Conservation (phyloP, 2,113 vertebrate genomes). For the Sturnus vulgaris region DNA sequence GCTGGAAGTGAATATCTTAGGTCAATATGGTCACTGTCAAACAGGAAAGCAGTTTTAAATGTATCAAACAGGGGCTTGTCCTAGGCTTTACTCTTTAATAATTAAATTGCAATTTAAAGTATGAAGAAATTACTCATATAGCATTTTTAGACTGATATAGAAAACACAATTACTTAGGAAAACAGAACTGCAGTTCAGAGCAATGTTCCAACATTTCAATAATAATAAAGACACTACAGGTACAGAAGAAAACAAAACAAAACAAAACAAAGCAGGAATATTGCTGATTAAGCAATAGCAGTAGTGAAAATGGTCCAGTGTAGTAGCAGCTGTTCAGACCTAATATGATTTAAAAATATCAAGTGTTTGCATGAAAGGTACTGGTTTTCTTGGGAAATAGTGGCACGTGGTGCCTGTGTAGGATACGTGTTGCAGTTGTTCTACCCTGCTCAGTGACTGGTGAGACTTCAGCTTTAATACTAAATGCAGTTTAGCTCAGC, state of each 20-base stretch:
- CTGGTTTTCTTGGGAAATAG: not conserved
- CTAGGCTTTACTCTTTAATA: not conserved
- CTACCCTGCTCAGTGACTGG: not conserved
- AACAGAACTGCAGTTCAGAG: not conserved
- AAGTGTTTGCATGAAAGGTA: not conserved
- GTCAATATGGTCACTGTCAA: not conserved
- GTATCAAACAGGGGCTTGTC: not conserved
- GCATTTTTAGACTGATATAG: not conserved
- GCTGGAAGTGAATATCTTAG: not conserved
- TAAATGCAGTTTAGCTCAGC: not conserved
- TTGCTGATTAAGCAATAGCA: not conserved
- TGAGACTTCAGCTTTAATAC: not conserved
- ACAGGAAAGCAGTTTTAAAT: not conserved
- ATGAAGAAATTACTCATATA: not conserved
- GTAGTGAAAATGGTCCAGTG: not conserved
- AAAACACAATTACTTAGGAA: not conserved
- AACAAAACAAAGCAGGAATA: not conserved
- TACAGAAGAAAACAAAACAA: not conserved
- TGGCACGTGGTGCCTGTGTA: not conserved
- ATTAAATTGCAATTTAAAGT: not conserved
- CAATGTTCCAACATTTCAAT: not conserved
- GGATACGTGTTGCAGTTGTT: not conserved
- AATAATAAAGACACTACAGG: not conserved
- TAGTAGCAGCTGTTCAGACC: not conserved
- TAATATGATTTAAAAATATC: not conserved